Percentiles rank a stretch among this genome's conserved stretches.
Conservation (phyloP, 2,888 invertebrate species). For the Rhamnusium bicolor region DNA sequence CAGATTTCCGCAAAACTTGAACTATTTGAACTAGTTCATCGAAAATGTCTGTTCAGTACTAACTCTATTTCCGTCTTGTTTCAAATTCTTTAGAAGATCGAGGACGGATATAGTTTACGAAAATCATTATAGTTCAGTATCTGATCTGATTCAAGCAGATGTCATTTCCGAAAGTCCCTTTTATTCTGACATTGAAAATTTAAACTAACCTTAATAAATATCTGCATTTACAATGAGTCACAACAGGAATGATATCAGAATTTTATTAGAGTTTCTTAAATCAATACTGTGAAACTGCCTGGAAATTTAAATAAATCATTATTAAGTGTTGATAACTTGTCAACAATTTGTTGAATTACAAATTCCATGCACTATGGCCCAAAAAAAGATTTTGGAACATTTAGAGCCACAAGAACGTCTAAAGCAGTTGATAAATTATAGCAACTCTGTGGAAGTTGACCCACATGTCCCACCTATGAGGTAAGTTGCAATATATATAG, state of each 20-base stretch:
- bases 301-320: neutral
- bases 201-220: conserved; percentile 22
- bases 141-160: no score
- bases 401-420: conserved; percentile 80
- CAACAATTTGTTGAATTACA: neutral
- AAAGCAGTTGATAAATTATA: conserved; percentile 79
- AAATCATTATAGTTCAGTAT: no score
- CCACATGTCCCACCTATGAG: conserved; percentile 83
- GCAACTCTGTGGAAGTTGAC: conserved; percentile 82
- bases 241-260: neutral
- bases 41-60: no score
- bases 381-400: conserved; percentile 38
- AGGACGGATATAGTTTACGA: no score
- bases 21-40: no score
- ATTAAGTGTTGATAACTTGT: neutral
- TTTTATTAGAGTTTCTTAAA: neutral
- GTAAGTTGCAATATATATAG: conserved; percentile 69
- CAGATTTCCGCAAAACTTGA: no score
- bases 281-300: neutral
- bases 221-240: conserved; percentile 17
- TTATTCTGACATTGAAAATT: no score
- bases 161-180: no score
- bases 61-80: no score
- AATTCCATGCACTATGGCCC: conserved; percentile 19
- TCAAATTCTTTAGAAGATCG: no score